Percentiles rank a stretch among this genome's conserved stretches.
Evolutionary conservation across 2,797 vertebrate species (phyloP).

Genomic region (Platyrinchus mystaceus): DNA sequence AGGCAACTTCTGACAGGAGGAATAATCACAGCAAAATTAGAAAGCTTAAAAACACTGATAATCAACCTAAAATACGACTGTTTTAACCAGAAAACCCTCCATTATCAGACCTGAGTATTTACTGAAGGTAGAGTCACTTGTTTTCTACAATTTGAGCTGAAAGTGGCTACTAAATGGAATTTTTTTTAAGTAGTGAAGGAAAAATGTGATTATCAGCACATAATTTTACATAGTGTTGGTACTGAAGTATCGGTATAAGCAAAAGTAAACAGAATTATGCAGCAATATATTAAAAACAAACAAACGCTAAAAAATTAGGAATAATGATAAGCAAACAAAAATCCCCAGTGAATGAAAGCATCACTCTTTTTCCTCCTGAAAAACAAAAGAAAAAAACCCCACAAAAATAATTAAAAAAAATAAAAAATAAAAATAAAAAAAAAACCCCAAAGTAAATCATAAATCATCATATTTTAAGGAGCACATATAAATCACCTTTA

Average conservation of each 20-base stretch:
- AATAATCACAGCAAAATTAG: neutral
- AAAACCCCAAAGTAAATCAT: neutral
- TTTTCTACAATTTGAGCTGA: neutral
- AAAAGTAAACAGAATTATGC: neutral
- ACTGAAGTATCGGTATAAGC: neutral
- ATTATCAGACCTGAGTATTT: neutral
- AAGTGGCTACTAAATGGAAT: neutral
- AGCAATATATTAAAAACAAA: neutral
- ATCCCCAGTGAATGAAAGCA: neutral
- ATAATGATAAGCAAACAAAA: neutral
- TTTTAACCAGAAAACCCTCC: neutral
- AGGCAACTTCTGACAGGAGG: neutral
- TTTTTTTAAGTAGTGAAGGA: neutral
- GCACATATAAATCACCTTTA: neutral
- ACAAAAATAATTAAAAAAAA: too few species aligned
- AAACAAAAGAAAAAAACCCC: neutral
- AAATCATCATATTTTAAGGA: neutral
- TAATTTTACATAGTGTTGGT: neutral
- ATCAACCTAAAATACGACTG: neutral
- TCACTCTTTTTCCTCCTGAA: neutral
- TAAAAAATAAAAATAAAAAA: neutral
- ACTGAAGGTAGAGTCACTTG: neutral
- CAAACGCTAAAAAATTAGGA: neutral
- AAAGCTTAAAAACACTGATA: neutral
- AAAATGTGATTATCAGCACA: neutral